phyloP scores from a whole-genome alignment of 2,888 invertebrate species.

The Crepidodera aurea region DNA sequence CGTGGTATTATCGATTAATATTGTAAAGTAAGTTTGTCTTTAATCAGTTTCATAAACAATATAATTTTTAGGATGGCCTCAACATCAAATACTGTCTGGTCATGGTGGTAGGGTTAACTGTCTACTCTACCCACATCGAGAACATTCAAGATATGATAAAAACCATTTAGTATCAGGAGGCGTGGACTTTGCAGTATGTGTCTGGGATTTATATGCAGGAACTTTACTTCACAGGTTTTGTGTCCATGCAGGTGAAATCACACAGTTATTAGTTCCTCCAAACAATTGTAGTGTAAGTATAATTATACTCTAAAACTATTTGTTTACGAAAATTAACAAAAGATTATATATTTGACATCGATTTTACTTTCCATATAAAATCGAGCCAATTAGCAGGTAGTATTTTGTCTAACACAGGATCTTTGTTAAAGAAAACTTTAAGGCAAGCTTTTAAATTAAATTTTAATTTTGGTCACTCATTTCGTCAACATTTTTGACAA shows the following conservation, averaged over 20 bases:
- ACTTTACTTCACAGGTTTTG: constrained; percentile 92
- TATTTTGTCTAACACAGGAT: too few relatives aligned
- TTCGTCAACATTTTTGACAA: too few relatives aligned
- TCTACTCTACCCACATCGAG: constrained; percentile 92
- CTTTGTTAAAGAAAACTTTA: too few relatives aligned
- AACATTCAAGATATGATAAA: constrained; percentile 87
- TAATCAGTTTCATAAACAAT: background rate
- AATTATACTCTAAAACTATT: too few relatives aligned
- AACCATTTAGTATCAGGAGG: constrained; percentile 94
- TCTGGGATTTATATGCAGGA: constrained; percentile 95
- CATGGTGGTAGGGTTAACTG: constrained; percentile 96
- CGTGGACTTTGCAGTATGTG: constrained; percentile 95
- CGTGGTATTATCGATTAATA: background rate
- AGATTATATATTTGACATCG: too few relatives aligned
- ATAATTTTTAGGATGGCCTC: constrained; percentile 78
- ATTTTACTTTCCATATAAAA: too few relatives aligned
- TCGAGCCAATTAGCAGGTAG: too few relatives aligned
- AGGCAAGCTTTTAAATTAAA: too few relatives aligned
- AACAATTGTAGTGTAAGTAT: constrained; percentile 85
- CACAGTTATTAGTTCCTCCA: constrained; percentile 93
- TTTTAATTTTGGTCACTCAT: too few relatives aligned
- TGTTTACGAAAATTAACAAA: too few relatives aligned
- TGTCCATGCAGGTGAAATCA: constrained; percentile 97
- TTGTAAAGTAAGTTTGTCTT: background rate
- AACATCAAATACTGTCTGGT: constrained; percentile 85